Evolutionary conservation across 2,888 invertebrate species (phyloP).

Genomic region (Tetragnatha montana): DNA sequence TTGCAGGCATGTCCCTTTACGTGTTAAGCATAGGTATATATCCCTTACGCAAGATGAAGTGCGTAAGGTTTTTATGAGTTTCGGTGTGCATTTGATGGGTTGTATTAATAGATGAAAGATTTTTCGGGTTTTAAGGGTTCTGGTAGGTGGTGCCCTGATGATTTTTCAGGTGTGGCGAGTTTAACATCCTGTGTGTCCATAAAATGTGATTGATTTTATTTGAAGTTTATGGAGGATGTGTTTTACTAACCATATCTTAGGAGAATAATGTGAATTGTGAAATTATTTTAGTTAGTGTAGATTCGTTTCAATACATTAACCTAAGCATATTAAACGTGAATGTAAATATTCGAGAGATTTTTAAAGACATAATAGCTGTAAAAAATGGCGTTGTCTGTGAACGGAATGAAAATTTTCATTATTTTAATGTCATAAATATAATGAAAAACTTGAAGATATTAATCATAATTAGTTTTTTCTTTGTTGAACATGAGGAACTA

Average conservation of each 20-base stretch:
- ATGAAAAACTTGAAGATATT: no score
- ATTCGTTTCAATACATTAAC: not conserved
- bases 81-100: constrained; percentile 47
- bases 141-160: not conserved
- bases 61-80: constrained; percentile 46
- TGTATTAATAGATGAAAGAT: constrained; percentile 31
- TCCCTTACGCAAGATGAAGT: constrained; percentile 44
- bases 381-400: not conserved
- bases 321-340: not conserved
- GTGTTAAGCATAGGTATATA: constrained; percentile 40
- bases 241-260: not conserved
- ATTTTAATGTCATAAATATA: no score
- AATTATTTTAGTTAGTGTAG: no score
- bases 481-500: no score
- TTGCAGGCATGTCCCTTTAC: constrained; percentile 26
- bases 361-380: not conserved
- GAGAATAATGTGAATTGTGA: no score
- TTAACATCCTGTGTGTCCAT: not conserved
- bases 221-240: not conserved
- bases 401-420: not conserved
- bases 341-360: not conserved
- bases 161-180: not conserved
- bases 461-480: no score
- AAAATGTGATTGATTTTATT: not conserved
- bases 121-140: not conserved